Evolutionary conservation across 37 sponge, comb jelly and placozoan species (phyloP).

Genomic region (Aplysina aerophoba): DNA sequence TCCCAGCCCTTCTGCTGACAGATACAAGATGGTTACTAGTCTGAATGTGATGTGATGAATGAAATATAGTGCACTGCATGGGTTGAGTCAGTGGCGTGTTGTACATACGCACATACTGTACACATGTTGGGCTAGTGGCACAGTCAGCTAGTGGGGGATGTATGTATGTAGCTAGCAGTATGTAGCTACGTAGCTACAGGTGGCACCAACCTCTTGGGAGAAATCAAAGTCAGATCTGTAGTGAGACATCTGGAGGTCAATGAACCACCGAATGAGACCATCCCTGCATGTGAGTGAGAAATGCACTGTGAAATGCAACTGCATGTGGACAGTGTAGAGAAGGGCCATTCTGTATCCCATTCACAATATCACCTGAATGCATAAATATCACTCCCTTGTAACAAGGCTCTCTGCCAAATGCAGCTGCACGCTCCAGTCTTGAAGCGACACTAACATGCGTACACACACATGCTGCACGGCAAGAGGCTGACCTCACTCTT

Average conservation of each 20-base stretch:
- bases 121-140: neutral
- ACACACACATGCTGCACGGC: constrained; percentile 7
- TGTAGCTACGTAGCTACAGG: neutral
- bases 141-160: neutral
- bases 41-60: too few species aligned
- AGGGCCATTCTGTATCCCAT: too few species aligned
- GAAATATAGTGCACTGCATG: neutral
- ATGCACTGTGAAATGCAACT: neutral
- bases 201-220: constrained; percentile 62
- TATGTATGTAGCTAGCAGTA: neutral
- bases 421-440: too few species aligned
- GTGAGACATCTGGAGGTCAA: constrained; percentile 91
- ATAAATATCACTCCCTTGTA: neutral
- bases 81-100: neutral
- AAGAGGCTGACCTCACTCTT: constrained; percentile 34
- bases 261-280: constrained; percentile 87
- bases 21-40: too few species aligned
- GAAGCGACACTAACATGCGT: neutral
- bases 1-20: neutral
- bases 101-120: neutral
- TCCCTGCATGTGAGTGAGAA: constrained; percentile 55
- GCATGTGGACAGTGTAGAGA: too few species aligned
- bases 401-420: neutral
- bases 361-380: too few species aligned
- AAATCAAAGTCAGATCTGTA: constrained; percentile 92